Conservation (phyloP, 2,888 invertebrate genomes). For the Pantelozetes paolii region DNA sequence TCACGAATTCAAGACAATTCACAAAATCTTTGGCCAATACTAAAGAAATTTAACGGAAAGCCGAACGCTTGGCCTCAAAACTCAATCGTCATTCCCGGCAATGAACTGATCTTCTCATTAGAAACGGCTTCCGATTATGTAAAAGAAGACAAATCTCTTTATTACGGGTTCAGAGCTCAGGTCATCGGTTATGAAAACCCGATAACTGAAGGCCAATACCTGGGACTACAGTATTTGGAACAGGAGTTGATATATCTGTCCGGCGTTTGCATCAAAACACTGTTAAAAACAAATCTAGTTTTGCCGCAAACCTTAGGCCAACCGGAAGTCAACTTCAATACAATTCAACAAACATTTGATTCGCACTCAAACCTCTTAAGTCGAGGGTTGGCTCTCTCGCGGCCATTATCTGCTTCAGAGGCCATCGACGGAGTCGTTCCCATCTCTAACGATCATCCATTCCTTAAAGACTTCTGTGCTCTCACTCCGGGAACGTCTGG, state of each 20-base stretch:
- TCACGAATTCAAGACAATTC: constrained; percentile 41
- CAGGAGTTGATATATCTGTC: constrained; percentile 84
- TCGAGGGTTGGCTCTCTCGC: constrained; percentile 81
- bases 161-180: constrained; percentile 67
- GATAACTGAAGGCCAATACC: constrained; percentile 30
- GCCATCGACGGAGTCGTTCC: constrained; percentile 82
- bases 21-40: constrained; percentile 52
- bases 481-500: constrained; percentile 81
- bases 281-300: constrained; percentile 74
- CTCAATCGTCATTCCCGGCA: constrained; percentile 75
- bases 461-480: constrained; percentile 84
- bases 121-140: constrained; percentile 94
- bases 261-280: constrained; percentile 82
- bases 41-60: constrained; percentile 53
- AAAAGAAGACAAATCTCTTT: constrained; percentile 72
- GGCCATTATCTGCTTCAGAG: constrained; percentile 80
- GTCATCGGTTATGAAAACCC: constrained; percentile 47
- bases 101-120: constrained; percentile 87
- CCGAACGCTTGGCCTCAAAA: constrained; percentile 74
- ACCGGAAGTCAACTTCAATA: constrained; percentile 21
- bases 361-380: constrained; percentile 72
- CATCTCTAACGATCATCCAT: constrained; percentile 84
- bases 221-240: constrained; percentile 70
- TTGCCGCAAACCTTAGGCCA: constrained; percentile 57
- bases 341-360: constrained; percentile 45